Base-by-base conservation (phyloP, 2,113 vertebrate species). In the Syngnathus floridae region DNA sequence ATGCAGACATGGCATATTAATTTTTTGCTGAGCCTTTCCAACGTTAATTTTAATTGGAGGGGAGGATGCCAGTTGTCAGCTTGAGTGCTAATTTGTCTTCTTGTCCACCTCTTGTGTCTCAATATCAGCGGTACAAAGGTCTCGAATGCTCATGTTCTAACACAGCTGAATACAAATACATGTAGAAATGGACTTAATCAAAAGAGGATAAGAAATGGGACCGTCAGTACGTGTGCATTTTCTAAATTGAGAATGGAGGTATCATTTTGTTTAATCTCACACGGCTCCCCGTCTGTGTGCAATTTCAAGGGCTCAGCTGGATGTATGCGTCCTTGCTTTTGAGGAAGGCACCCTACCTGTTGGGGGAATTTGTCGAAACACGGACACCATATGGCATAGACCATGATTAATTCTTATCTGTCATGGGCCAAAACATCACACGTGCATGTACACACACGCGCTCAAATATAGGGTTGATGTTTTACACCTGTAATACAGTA, bases 381-480 rank as follows among this genome's bases (percentile, higher is more conserved):
- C 74, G 63, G 78, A 76, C 77, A 73, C 81, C 81, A 84, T 83
- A 86, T 84, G 73, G 79, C 57, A 21, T 62, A 60, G 57, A 71
- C 78, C 75, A 81, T 80, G 77, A 88, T 87, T 74, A 79, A 86
- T 82, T 74, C 77, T 84, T 65, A 74, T 41, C 72, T 71, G 65
- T 65, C 68, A 46, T 61, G 49, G 62, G 70, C 71, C 60, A 48
- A 56, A 72, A 72, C 37, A 3, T 31, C 26, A 3, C 26, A 19
- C 60, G 55, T 49, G 45, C 21, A 73, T 5, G 43, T 41, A 5
- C 52, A 66, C 9, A 64, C 62, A 65, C 57, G 58, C 59, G 11
- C 40, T 11, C 13, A 41, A 41, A 41, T 41, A 31, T 31, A 31
- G 26, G 26, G 26, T 31, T 31, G 26, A 26, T 26, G 2, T 26